phyloP scores from a whole-genome alignment of 2,797 vertebrate species.

The Sebastiscus tertius region DNA sequence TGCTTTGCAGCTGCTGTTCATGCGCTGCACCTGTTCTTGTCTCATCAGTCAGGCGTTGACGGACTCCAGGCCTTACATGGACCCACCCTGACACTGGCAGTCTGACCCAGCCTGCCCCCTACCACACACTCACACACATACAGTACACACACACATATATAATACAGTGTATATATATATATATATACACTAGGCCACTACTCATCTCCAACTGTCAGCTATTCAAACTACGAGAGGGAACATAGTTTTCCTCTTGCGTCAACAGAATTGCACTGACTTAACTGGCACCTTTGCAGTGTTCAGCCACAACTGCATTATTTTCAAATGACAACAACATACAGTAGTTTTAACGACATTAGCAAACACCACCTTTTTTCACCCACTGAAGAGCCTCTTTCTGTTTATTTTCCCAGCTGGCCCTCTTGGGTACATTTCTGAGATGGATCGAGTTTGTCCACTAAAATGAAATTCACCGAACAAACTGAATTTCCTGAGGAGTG shows the following conservation, averaged over 20 bases:
- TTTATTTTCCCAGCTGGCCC: neutral
- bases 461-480: conserved; percentile 33
- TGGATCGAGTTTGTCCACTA: conserved; percentile 10
- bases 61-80: conserved; percentile 80
- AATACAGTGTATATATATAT: conserved; percentile 3
- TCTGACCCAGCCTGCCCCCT: conserved; percentile 41
- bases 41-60: conserved; percentile 81
- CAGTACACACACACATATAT: neutral
- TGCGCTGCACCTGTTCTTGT: conserved; percentile 82
- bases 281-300: neutral
- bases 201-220: neutral
- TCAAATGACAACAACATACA: neutral
- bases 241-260: neutral
- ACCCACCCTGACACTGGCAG: conserved; percentile 65
- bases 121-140: neutral
- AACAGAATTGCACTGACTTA: neutral
- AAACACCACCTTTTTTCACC: neutral
- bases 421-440: conserved; percentile 3
- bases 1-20: conserved; percentile 77
- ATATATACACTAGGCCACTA: neutral
- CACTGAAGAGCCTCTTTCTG: neutral
- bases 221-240: neutral
- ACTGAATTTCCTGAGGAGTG: conserved; percentile 20
- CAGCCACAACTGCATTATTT: neutral
- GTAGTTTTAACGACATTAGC: neutral